Evolutionary conservation across 2,888 invertebrate genomes (phyloP).

Genomic region (Chymomyza amoena): DNA sequence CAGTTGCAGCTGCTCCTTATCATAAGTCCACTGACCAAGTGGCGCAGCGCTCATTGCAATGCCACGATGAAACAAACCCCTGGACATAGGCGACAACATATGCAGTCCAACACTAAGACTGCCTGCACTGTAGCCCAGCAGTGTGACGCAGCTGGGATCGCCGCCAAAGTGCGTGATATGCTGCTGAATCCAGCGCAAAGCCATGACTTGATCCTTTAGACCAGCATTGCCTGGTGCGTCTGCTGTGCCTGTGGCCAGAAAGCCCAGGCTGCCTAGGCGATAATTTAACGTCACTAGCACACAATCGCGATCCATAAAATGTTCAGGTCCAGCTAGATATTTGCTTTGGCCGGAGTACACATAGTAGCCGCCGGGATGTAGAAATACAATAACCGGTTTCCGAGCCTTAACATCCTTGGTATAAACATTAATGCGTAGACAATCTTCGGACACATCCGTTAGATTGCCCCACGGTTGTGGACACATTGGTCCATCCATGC

Average conservation of each 20-base stretch:
- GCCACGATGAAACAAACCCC: constrained; percentile 84
- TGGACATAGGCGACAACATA: constrained; percentile 84
- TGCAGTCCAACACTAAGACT: constrained; percentile 80
- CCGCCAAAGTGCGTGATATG: constrained; percentile 85
- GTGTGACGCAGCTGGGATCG: constrained; percentile 82
- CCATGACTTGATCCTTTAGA: constrained; percentile 85
- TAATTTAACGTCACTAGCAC: constrained; percentile 84
- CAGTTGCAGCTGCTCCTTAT: constrained; percentile 80
- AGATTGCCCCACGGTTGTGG: constrained; percentile 77
- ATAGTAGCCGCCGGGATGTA: constrained; percentile 85
- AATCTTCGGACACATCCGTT: constrained; percentile 80
- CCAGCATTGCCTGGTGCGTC: constrained; percentile 85
- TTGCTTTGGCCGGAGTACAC: constrained; percentile 81
- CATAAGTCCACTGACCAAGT: constrained; percentile 79
- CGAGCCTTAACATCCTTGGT: constrained; percentile 69
- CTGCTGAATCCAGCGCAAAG: constrained; percentile 83
- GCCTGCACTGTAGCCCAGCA: constrained; percentile 82
- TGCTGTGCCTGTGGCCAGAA: constrained; percentile 83
- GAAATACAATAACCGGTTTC: constrained; percentile 83
- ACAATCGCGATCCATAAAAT: constrained; percentile 83
- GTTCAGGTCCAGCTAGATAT: constrained; percentile 79
- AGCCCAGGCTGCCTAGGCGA: constrained; percentile 81
- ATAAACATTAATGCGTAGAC: constrained; percentile 82
- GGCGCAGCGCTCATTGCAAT: constrained; percentile 85
- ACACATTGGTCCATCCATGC: constrained; percentile 81